phyloP scores from a whole-genome alignment of 2,113 vertebrate genomes.

The Colinus virginianus region DNA sequence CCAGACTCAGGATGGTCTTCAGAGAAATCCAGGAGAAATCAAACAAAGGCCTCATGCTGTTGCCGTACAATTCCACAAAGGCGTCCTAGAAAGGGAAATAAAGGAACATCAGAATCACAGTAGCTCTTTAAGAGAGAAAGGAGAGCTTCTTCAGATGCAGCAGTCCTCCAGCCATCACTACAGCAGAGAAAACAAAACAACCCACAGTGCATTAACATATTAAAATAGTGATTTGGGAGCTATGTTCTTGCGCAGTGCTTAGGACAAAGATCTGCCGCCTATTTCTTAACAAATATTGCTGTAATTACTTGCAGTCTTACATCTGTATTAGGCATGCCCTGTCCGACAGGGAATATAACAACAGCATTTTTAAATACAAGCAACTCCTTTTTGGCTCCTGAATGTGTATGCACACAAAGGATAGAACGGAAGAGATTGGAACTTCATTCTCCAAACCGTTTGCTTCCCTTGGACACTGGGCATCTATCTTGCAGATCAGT shows the following conservation, averaged over 20 bases:
- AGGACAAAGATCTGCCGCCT: background rate
- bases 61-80: conserved; percentile 95
- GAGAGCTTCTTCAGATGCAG: background rate
- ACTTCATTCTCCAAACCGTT: background rate
- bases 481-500: background rate
- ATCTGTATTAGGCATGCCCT: background rate
- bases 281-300: background rate
- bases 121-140: background rate
- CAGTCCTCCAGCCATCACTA: rapidly evolving
- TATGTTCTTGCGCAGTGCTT: background rate
- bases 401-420: background rate
- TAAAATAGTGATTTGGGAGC: background rate
- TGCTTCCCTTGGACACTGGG: background rate
- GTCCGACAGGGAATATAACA: background rate
- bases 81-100: conserved; percentile 84
- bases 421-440: background rate
- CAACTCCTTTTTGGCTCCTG: background rate
- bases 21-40: conserved; percentile 94
- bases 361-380: background rate
- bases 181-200: background rate
- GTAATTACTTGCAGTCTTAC: background rate
- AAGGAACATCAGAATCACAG: conserved; percentile 20
- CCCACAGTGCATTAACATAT: background rate
- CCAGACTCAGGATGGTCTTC: conserved; percentile 93
- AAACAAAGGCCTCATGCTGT: conserved; percentile 87